Evolutionary conservation across 2,888 invertebrate species (phyloP), one percentile per base, ranked within the genome.

Genomic region (Notocelia uddmanniana): DNA sequence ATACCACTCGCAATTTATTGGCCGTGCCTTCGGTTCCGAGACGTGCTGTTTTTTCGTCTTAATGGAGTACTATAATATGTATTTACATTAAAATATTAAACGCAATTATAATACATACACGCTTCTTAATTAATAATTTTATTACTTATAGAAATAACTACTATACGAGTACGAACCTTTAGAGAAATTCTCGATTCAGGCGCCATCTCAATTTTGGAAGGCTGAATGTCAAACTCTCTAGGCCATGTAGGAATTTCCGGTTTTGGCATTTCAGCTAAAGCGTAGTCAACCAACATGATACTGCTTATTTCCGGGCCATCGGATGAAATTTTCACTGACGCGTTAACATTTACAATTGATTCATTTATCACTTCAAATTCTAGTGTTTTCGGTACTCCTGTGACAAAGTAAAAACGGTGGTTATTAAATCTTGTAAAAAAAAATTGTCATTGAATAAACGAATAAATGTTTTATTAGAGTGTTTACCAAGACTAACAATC

Each of bases 251-350:
- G 91, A 23, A 94, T 78, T 48, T 81, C 76, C 0, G 92, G 90
- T 72, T 94, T 94, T 0, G 86, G 88, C 11, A 75, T 80, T 6
- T 87, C 84, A 23, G 85, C 77, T 6, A 86, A 88, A 1, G 92
- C 89, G 73, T 93, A 95, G 66, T 94, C 92, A 13, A 81, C 83
- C 63, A 94, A 81, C 5, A 91, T 92, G 11, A 95, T 85, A 63
- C 92, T 91, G 54, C 93, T 88, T n/a, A 91, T 81, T 77, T 94
- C 92, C n/a, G 88, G 87, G 0, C 95, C 95, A 76, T 95, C 95
- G 0, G 92, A 90, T 0, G 90, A 85, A 75, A 95, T 89, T 68
- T 84, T 89, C 15, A 95, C 79, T 26, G 84, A 85, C 64, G 90
- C 95, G 64, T 88, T 87, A 0, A 96, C 94, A 0, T 94, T 86